Conservation (phyloP, 2,797 vertebrate genomes). For the Serranus cabrilla region DNA sequence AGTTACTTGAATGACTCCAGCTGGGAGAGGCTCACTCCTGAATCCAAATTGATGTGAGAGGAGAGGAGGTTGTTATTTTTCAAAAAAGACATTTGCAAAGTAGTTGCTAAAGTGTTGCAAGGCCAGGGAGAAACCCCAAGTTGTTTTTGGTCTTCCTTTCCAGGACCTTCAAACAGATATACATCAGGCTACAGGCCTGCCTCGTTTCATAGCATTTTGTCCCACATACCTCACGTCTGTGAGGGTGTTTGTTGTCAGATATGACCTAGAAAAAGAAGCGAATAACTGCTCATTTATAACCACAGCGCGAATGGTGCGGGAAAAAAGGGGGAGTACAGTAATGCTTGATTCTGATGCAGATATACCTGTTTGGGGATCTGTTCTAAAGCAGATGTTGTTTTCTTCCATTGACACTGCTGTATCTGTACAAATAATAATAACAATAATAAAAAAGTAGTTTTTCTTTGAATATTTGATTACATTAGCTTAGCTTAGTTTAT, state of each 20-base stretch:
- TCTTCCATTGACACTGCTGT: not conserved
- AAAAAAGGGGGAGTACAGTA: not conserved
- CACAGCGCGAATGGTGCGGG: not conserved
- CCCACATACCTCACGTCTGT: slow-evolving; percentile 24
- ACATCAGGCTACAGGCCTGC: slow-evolving; percentile 17
- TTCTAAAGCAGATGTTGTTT: not conserved
- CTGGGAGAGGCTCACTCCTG: slow-evolving; percentile 36
- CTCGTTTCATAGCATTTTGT: slow-evolving; percentile 30
- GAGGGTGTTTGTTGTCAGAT: slow-evolving; percentile 42
- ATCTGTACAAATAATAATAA: not conserved
- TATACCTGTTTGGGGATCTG: not conserved
- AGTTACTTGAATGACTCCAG: slow-evolving; percentile 36
- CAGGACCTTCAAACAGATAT: slow-evolving; percentile 9
- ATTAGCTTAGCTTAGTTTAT: too few species aligned
- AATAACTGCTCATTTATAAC: slow-evolving; percentile 9
- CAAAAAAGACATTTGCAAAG: not conserved
- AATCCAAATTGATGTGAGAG: slow-evolving; percentile 28
- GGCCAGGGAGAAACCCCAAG: not conserved
- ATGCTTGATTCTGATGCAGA: not conserved
- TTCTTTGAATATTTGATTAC: too few species aligned
- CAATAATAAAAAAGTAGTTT: too few species aligned
- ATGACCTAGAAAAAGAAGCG: slow-evolving; percentile 51
- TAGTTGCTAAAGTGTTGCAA: not conserved
- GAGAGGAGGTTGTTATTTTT: slow-evolving; percentile 14
- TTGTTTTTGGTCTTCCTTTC: not conserved